These are phyloP conservation scores for Melinopterus prodromus DNA, from an alignment of 2,888 invertebrate species.

Conservation along the genomic window DNA sequence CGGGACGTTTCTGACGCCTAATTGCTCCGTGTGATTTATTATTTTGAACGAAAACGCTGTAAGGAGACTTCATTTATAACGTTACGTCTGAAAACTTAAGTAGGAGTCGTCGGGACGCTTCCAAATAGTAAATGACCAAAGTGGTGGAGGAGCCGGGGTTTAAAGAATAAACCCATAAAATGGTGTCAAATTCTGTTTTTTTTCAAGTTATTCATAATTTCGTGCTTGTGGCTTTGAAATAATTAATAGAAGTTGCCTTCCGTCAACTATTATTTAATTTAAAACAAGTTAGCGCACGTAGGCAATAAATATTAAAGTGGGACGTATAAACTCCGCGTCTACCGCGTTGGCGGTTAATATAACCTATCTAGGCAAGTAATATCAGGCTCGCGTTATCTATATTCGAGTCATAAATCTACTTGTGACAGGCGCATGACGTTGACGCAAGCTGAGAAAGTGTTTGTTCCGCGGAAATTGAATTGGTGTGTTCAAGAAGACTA, in stretches of 20 bases:
- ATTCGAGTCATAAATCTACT: neutral
- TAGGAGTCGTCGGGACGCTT: no score
- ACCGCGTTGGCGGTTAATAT: neutral
- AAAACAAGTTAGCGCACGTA: neutral
- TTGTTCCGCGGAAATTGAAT: neutral
- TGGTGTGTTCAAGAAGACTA: no score
- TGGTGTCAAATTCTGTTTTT: no score
- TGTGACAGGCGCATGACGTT: neutral
- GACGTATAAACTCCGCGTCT: neutral
- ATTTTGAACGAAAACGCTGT: neutral
- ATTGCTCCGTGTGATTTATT: neutral
- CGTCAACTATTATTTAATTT: neutral
- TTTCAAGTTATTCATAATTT: no score
- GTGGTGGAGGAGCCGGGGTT: no score
- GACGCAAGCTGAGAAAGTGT: neutral
- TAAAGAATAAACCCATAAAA: no score
- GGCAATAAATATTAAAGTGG: neutral
- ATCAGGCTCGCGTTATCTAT: neutral
- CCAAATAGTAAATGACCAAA: no score
- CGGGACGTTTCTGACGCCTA: neutral
- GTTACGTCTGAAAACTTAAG: no score
- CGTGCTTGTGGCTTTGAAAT: neutral
- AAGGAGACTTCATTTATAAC: neutral
- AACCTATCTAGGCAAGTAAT: neutral
- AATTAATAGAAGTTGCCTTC: neutral